Evolutionary conservation across 1,140 invertebrate genomes (phyloP), one percentile per base, ranked within the genome.

Genomic region (Megalonaias nervosa): DNA sequence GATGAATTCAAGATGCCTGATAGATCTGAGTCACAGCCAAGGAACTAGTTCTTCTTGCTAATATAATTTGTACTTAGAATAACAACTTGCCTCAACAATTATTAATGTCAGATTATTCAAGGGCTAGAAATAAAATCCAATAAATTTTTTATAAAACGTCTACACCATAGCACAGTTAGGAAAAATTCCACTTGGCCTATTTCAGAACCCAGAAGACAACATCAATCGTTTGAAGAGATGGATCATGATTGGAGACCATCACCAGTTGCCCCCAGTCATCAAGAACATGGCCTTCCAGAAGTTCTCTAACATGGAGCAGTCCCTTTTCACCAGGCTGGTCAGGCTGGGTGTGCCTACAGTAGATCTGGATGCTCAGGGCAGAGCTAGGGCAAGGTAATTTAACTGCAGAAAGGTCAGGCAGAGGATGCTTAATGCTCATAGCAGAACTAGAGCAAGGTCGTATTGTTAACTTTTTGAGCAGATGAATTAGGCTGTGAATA

Each of bases 271-370:
- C 0, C 99, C 99, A 0, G 97, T 99, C 15, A 99, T 99, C 59
- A 99, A 99, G 91, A 99, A 99, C 89, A 99, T 99, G 96, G 98
- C 98, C 19, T 99, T 99, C 91, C 98, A 99, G 91, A 99, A 99
- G 89, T 99, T 98, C 91, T 98, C 97, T 12, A 99, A 99, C 88
- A 99, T 99, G 98, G 99, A 99, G 88, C 99, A 99, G 89, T 98
- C 97, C 57, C 92, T 99, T 5, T 99, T 99, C 89, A 98, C 98
- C 0, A 92, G 99, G 67, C 95, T 99, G 88, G 98, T 99, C 1
- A 92, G 98, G 19, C 92, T 99, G 0, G 97, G 98, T 1, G 98
- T 99, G 1, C 98, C 98, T 0, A 98, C 97, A 2, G 95, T 99
- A 48, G 96, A 99, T 88, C 92, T 99, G 23, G 99, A 99, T 92